These are phyloP conservation scores for rat (Rattus norvegicus) DNA, from an alignment of 2,113 vertebrate genomes.

Conservation along the genomic window GRCr8 NC_086020.1:65166001-65166500, in stretches of 20 bases:
- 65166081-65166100: neutral
- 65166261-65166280: neutral
- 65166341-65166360: neutral
- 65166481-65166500: neutral
- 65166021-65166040: neutral
- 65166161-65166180: neutral
- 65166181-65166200: neutral
- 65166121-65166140: neutral
- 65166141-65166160: neutral
- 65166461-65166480: neutral
- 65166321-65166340: neutral
- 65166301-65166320: neutral
- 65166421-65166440: neutral
- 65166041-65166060: neutral
- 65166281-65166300: neutral
- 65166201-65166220: neutral
- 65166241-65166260: neutral
- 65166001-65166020: neutral
- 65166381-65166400: neutral
- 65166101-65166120: neutral
- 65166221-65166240: neutral
- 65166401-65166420: neutral
- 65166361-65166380: neutral
- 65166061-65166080: neutral
- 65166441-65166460: neutral